Conservation (phyloP, 2,797 vertebrate species). For the Carduelis carduelis region DNA sequence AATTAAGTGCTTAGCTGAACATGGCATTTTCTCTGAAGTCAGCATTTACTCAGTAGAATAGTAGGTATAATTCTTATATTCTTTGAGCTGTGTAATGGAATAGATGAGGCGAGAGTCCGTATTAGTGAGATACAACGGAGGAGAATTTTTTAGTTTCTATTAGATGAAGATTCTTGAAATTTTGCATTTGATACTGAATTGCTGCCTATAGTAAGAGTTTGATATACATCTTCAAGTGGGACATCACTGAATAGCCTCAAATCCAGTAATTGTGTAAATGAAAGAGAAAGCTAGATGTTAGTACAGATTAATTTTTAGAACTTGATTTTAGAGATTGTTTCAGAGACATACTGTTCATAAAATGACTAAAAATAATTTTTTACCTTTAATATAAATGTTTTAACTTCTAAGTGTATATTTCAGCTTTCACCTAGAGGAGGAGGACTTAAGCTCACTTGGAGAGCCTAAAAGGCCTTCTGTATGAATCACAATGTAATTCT, state of each 20-base stretch:
- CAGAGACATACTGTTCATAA: not conserved
- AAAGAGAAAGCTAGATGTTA: not conserved
- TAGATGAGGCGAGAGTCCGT: not conserved
- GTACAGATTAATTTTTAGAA: not conserved
- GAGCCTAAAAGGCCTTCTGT: not conserved
- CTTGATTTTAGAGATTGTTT: not conserved
- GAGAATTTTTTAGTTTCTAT: not conserved
- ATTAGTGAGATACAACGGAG: not conserved
- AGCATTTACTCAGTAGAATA: not conserved
- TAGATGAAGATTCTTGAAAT: not conserved
- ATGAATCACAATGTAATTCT: not conserved
- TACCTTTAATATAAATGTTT: not conserved
- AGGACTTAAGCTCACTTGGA: not conserved
- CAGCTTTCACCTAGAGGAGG: not conserved
- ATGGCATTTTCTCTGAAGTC: not conserved
- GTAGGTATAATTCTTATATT: not conserved
- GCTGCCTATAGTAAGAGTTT: not conserved
- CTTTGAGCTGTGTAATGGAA: not conserved
- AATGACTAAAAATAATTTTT: not conserved
- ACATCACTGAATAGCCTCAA: not conserved
- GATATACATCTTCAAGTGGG: not conserved
- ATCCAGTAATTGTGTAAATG: not conserved
- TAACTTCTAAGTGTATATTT: not conserved
- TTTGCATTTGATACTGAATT: not conserved
- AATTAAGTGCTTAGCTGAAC: not conserved